Base-by-base conservation (phyloP, 2,113 vertebrate species). In the Rattus rattus region DNA sequence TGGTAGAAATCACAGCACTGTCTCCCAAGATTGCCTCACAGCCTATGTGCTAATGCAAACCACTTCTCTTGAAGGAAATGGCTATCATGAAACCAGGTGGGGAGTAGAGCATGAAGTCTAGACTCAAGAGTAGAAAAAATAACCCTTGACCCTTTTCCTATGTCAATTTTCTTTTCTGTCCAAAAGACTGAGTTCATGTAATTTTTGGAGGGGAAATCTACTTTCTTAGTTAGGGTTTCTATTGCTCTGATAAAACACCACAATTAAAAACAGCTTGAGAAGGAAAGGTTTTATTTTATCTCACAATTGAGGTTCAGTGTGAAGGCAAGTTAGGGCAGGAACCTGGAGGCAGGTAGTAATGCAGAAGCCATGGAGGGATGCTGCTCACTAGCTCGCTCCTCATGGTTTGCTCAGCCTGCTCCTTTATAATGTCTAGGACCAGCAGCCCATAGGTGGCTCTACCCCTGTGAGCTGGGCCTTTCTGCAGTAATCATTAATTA, bases 161-260 rank as follows among this genome's bases (percentile, higher is more conserved):
- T 83, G 59, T 87, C 69, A 63, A 12, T 49, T 67, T 52, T 91
- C 43, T 67, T 88, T 47, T 91, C 20, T 36, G 20, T 88, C 59
- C 67, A 73, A 39, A n/a, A 96, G 30, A 24, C 13, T 83, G 49
- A 88, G 67, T 76, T 86, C 61, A 77, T 67, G 4, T 61, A 83
- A 76, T 30, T 92, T 90, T 72, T 61, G 26, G 28, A 83, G 19
- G 49, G 17, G 67, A 92, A 94, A 67, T 76, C 6, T 88, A 59
- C 47, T 28, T 3, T 43, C 24, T 43, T 63, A 17, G 13, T 63
- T 26, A 63, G 7, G 24, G n/a, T 84, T 61, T 63, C 13, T 28
- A 43, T 17, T 63, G 24, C 26, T 63, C 81, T 43, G 56, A 84
- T 43, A 83, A 83, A 61, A 79, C 16, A 20, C 1, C 20, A 39